Evolutionary conservation across 1,140 invertebrate species (phyloP).

Genomic region (Melitaea cinxia): DNA sequence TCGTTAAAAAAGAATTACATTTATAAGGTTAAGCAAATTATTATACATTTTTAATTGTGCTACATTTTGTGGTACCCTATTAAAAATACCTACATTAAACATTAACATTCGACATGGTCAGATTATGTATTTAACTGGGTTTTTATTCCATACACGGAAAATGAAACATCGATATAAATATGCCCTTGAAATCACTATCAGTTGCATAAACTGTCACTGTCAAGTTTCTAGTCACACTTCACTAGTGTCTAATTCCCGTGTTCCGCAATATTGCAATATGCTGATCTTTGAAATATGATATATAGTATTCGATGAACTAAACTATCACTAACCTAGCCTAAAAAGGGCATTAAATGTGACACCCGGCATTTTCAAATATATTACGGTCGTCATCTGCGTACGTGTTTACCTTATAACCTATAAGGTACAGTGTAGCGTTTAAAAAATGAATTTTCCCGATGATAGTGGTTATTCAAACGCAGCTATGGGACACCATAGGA

Average conservation of each 20-base stretch:
- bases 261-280: constrained; percentile 25
- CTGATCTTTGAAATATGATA: constrained; percentile 31
- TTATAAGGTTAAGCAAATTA: too few species aligned
- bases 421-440: constrained; percentile 41
- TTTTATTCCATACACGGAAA: not conserved
- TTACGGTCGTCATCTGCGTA: not conserved
- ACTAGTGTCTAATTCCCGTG: constrained; percentile 9
- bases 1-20: too few species aligned
- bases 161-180: not conserved
- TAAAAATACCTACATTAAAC: too few species aligned
- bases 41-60: too few species aligned
- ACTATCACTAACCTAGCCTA: constrained; percentile 4
- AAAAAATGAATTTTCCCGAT: constrained; percentile 60
- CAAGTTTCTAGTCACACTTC: constrained; percentile 5
- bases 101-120: too few species aligned
- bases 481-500: constrained; percentile 33
- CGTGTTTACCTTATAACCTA: not conserved
- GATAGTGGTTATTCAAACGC: constrained; percentile 47
- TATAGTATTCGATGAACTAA: constrained; percentile 19
- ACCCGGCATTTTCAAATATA: constrained; percentile 4
- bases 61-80: too few species aligned
- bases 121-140: too few species aligned
- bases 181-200: not conserved
- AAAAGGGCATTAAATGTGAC: constrained; percentile 11
- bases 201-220: constrained; percentile 6